Percentiles rank a stretch among this genome's conserved stretches.
Conservation (phyloP, 2,888 invertebrate genomes). For the Drosophila paramelanica region DNA sequence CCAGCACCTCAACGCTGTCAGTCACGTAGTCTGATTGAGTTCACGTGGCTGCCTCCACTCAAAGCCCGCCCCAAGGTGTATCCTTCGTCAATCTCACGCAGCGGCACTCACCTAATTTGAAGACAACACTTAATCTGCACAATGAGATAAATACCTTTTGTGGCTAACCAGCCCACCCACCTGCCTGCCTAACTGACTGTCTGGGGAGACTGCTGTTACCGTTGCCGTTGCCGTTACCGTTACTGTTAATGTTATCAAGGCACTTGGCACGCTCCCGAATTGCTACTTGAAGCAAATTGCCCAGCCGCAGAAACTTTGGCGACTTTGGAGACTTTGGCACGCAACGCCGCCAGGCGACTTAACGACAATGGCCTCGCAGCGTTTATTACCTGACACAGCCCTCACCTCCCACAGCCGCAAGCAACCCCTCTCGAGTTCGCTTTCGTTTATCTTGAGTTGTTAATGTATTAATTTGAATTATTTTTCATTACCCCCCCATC, state of each 20-base stretch:
- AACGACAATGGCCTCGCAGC: constrained; percentile 56
- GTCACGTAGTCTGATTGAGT: constrained; percentile 54
- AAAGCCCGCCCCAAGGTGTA: neutral
- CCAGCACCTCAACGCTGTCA: constrained; percentile 2
- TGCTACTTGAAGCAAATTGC: constrained; percentile 78
- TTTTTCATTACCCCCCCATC: constrained; percentile 27
- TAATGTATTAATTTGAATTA: constrained; percentile 77
- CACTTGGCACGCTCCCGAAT: constrained; percentile 80
- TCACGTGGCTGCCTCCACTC: neutral
- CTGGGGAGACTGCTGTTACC: constrained; percentile 26
- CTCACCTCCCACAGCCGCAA: neutral
- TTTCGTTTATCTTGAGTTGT: constrained; percentile 53
- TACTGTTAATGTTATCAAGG: constrained; percentile 65
- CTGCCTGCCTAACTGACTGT: constrained; percentile 8
- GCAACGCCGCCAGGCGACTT: constrained; percentile 38
- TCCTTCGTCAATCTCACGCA: constrained; percentile 39
- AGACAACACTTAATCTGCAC: constrained; percentile 64
- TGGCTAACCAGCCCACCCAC: constrained; percentile 48
- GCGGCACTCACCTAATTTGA: constrained; percentile 71
- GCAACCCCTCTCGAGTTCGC: neutral
- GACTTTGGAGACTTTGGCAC: constrained; percentile 71
- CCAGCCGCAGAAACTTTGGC: constrained; percentile 61
- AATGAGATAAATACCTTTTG: constrained; percentile 79
- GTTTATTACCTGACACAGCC: constrained; percentile 71
- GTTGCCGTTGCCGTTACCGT: constrained; percentile 9